Evolutionary conservation across 2,113 vertebrate species (phyloP), one percentile per base, ranked within the genome.

Genomic region (Melanocharis versteri): DNA sequence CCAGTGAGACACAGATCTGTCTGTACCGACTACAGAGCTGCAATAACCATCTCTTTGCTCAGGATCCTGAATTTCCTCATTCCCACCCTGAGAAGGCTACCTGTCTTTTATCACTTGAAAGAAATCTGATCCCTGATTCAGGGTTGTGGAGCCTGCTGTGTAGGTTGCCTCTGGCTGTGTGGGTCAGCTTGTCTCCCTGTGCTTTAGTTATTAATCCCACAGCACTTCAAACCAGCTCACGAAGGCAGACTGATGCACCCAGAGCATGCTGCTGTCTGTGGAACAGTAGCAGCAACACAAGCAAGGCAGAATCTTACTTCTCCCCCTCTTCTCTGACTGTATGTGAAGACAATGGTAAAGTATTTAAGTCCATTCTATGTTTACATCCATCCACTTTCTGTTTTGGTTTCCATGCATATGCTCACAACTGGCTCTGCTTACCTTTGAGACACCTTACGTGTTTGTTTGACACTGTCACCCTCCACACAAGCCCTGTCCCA

Each of bases 221-320:
- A 57, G 44, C 76, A 40, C 65, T 71, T 71, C 61, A 83, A 62
- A 86, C n/a, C 22, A 42, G 70, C 26, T 57, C 39, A 35, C 2
- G 7, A 57, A 61, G 47, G 31, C 1, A 1, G 19, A 24, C 11
- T 0, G 0, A 28, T 2, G 3, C 7, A 17, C 62, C 85, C 56
- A 53, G 65, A 54, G 47, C 45, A 66, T 30, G 45, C 58, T 44
- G 26, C 20, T 86, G 30, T 22, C 19, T 61, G 35, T 28, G 42
- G 19, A 90, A 24, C 7, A 57, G 27, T 3, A 64, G 40, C 19
- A 75, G 15, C 44, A 71, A 44, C 5, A 42, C 8, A 58, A 61
- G 15, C 13, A 66, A 62, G 15, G 31, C 35, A 88, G 33, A 71
- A 58, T 62, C 18, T 90, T 33, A 33, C 11, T n/a, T 62, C 28